Conservation (phyloP, 1,140 invertebrate species). For the Drosophila orosa region DNA sequence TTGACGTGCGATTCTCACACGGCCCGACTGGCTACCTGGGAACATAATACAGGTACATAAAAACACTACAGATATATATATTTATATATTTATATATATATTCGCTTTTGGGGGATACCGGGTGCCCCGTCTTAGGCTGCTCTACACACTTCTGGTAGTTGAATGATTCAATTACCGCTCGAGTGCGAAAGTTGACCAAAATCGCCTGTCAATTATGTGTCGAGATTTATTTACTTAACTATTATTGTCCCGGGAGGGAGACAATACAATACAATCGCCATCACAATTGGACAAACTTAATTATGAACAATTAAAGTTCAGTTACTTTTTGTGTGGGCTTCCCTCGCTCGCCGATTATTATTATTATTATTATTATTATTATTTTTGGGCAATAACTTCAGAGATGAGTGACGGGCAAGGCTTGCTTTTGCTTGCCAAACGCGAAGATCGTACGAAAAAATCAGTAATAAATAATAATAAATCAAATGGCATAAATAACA, state of each 20-base stretch:
- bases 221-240: constrained; percentile 68
- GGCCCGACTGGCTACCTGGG: constrained; percentile 18
- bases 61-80: background rate
- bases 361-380: constrained; percentile 25
- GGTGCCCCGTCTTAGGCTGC: constrained; percentile 37
- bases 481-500: constrained; percentile 40
- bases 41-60: background rate
- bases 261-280: constrained; percentile 33
- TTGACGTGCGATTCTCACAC: constrained; percentile 62
- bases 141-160: constrained; percentile 46
- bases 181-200: constrained; percentile 72
- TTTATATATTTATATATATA: background rate
- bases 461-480: constrained; percentile 45
- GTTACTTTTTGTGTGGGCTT: constrained; percentile 61
- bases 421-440: constrained; percentile 43
- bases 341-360: constrained; percentile 17
- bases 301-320: constrained; percentile 81
- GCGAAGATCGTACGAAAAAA: constrained; percentile 9
- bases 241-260: constrained; percentile 47
- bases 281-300: constrained; percentile 73
- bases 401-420: constrained; percentile 29
- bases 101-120: constrained; percentile 25
- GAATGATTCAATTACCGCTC: constrained; percentile 71
- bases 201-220: constrained; percentile 71
- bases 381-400: constrained; percentile 57